phyloP scores from a whole-genome alignment of 2,888 invertebrate species.

The Cenopis cana region DNA sequence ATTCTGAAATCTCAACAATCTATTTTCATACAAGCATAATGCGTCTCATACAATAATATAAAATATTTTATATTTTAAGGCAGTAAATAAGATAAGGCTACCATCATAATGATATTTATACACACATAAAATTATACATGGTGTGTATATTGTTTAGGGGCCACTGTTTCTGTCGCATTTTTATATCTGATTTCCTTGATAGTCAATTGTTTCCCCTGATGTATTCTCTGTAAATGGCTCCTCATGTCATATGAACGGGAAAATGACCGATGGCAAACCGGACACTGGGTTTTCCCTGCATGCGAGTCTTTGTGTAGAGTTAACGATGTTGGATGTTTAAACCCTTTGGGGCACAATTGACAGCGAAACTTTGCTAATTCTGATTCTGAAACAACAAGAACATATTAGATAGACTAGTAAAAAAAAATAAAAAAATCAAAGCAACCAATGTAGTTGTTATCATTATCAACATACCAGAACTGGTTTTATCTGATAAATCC shows the following conservation, averaged over 20 bases:
- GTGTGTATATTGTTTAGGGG: slow-evolving; percentile 75
- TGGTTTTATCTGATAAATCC: slow-evolving; percentile 77
- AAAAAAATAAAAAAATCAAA: neutral
- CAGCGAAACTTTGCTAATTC: slow-evolving; percentile 86
- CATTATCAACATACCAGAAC: slow-evolving; percentile 57
- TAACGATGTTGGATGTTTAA: slow-evolving; percentile 86
- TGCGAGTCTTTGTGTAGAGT: slow-evolving; percentile 87
- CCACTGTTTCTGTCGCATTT: slow-evolving; percentile 69
- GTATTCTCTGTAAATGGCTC: slow-evolving; percentile 85
- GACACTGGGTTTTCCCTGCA: slow-evolving; percentile 87
- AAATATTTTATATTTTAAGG: slow-evolving; percentile 31
- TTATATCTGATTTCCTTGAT: slow-evolving; percentile 82
- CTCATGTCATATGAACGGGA: slow-evolving; percentile 87
- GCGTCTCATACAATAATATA: slow-evolving; percentile 60
- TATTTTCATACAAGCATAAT: slow-evolving; percentile 51
- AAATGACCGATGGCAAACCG: slow-evolving; percentile 86
- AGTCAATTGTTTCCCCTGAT: slow-evolving; percentile 83
- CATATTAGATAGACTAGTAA: neutral
- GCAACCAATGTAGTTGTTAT: slow-evolving; percentile 6
- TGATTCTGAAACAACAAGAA: slow-evolving; percentile 72
- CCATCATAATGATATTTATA: slow-evolving; percentile 42
- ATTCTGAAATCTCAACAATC: slow-evolving; percentile 45
- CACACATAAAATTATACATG: slow-evolving; percentile 64
- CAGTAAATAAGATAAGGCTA: slow-evolving; percentile 55
- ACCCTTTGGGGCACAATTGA: slow-evolving; percentile 86